Percentiles rank a stretch among this genome's conserved stretches.
Evolutionary conservation across 2,888 invertebrate genomes (phyloP).

Genomic region (Ichneumon xanthorius): DNA sequence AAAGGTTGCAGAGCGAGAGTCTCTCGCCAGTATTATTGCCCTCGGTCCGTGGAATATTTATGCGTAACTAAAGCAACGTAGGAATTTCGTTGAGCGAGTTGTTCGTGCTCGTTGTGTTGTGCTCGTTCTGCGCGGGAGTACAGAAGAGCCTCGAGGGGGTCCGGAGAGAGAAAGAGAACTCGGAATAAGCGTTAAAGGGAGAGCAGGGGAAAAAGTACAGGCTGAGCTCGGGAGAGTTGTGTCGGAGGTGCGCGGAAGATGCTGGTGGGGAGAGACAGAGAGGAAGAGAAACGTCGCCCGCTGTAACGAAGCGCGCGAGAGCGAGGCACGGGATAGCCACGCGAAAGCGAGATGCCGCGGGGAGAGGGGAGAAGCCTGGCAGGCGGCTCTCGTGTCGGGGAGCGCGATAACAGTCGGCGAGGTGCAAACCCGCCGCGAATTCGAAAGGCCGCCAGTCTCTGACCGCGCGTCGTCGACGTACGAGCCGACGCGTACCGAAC

Average conservation of each 20-base stretch:
- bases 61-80: conserved; percentile 47
- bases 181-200: conserved; percentile 32
- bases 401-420: conserved; percentile 80
- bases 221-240: conserved; percentile 24
- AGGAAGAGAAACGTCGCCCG: not conserved
- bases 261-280: conserved; percentile 51
- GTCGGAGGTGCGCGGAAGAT: conserved; percentile 34
- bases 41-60: conserved; percentile 39
- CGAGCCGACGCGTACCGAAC: conserved; percentile 70
- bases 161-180: conserved; percentile 31
- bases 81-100: conserved; percentile 30
- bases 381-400: conserved; percentile 58
- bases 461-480: conserved; percentile 80
- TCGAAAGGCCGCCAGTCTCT: conserved; percentile 83
- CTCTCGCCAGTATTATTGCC: not conserved
- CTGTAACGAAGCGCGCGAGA: conserved; percentile 61
- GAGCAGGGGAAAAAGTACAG: conserved; percentile 33
- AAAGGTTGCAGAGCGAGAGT: not conserved
- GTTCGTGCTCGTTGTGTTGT: conserved; percentile 11
- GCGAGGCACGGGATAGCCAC: conserved; percentile 44
- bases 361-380: conserved; percentile 58
- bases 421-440: conserved; percentile 83
- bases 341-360: conserved; percentile 50
- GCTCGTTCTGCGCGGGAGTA: conserved; percentile 48
- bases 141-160: conserved; percentile 53